Base-by-base conservation (phyloP, 2,113 vertebrate genomes). In the Hippocampus abdominalis region DNA sequence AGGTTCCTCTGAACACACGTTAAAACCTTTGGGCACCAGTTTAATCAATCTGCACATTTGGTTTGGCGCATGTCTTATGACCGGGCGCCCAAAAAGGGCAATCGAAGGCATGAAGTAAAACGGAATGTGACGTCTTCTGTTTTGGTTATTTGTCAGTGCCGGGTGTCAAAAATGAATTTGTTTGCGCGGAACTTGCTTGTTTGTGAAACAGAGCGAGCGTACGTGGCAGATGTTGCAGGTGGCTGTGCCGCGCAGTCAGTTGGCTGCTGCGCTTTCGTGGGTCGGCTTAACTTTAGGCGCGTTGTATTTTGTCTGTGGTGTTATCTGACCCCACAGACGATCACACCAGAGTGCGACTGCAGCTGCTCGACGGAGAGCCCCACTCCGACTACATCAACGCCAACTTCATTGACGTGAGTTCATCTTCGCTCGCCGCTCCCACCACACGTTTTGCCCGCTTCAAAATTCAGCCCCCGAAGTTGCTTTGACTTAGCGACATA, bases 371-470 rank as follows among this genome's bases (percentile, higher is more conserved):
- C 29, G 96, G 95, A 82, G 96, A 98, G 89, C 95, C 95, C 3
- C 96, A 98, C 87, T 98, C 96, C 0, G 96, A 98, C 92, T 98
- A 98, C 85, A 98, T 98, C 84, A 98, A 98, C n/a, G 96, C 96
- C 88, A 98, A 98, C 82, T 98, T 98, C 71, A 98, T 98, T 1
- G 96, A 98, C 0, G 96, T 98, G 85, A 98, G 66, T 68, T 21
- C 16, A 4, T 16, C 25, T 32, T 16, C 4, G 2, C 4, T 29
- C 13, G 23, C 21, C 11, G 2, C 7, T 51, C 49, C 6, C 49
- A 51, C 6, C 49, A 18, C 49, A 27, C n/a, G 13, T 20, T 49
- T 44, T 9, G 8, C 42, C 42, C 42, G 42, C 42, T 9, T 44
- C 1, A 44, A 1, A 49, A 16, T 15, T 49, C 51, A 21, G 1